Conservation (phyloP, 2,888 invertebrate species). For the Nomada fucata region DNA sequence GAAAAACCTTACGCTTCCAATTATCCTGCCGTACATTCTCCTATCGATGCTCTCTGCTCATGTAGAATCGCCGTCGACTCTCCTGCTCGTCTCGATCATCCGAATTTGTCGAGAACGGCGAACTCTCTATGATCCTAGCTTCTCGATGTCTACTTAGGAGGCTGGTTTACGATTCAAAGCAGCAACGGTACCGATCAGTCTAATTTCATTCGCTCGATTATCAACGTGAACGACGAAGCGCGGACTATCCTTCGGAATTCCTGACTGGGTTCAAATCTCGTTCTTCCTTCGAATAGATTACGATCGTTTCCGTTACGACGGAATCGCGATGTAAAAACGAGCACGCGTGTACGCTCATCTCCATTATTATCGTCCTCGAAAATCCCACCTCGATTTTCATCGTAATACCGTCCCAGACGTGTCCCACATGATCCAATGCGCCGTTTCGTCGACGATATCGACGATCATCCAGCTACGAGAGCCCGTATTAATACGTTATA, state of each 20-base stretch:
- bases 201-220: slow-evolving; percentile 17
- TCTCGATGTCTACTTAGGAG: slow-evolving; percentile 16
- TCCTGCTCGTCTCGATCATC: background rate
- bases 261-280: background rate
- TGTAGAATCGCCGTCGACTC: background rate
- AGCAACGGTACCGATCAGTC: slow-evolving; percentile 21
- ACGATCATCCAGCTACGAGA: slow-evolving; percentile 40
- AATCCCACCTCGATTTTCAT: background rate
- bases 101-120: background rate
- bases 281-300: slow-evolving; percentile 17
- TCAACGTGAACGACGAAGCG: slow-evolving; percentile 11
- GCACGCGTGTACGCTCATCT: background rate
- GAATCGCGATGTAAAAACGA: background rate
- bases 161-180: slow-evolving; percentile 28
- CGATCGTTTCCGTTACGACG: background rate
- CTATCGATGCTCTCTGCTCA: background rate
- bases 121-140: background rate
- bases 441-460: slow-evolving; percentile 41
- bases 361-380: background rate
- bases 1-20: background rate
- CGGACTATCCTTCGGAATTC: slow-evolving; percentile 14
- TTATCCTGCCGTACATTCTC: background rate
- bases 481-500: slow-evolving; percentile 53
- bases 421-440: slow-evolving; percentile 39
- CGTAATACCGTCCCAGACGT: slow-evolving; percentile 7